Percentiles rank a stretch among this genome's conserved stretches.
phyloP scores from a whole-genome alignment of 2,888 invertebrate genomes.

The Calliphora vomitoria region DNA sequence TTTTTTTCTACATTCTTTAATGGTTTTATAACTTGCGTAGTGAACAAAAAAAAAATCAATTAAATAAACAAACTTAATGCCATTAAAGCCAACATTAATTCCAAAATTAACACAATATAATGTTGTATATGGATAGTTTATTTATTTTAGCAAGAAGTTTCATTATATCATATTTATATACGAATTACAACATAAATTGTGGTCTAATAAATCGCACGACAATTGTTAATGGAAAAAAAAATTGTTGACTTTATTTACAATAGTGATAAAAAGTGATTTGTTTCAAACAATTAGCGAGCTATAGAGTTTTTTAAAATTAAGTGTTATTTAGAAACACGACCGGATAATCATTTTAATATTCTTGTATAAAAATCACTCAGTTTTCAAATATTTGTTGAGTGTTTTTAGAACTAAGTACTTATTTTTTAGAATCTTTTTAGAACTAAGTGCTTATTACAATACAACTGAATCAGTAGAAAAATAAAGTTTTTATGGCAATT shows the following conservation, averaged over 20 bases:
- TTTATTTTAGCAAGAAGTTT: conserved; percentile 24
- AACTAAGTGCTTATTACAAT: too few relatives aligned
- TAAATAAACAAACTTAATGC: conserved; percentile 35
- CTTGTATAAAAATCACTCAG: too few relatives aligned
- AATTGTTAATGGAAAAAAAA: background rate
- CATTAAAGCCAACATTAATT: conserved; percentile 10
- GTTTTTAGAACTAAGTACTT: too few relatives aligned
- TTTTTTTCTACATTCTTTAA: background rate
- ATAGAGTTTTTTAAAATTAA: background rate
- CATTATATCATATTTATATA: background rate
- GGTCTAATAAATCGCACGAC: conserved; percentile 15
- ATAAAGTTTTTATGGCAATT: too few relatives aligned
- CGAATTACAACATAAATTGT: conserved; percentile 34
- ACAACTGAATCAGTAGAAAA: too few relatives aligned
- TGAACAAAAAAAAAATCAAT: conserved; percentile 17
- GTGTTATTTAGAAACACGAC: background rate
- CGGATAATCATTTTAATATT: too few relatives aligned
- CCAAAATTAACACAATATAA: background rate
- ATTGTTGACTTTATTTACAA: background rate
- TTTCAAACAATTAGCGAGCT: background rate
- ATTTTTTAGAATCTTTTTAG: too few relatives aligned
- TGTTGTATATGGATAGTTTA: background rate
- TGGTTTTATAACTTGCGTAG: background rate
- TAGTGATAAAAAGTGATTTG: background rate
- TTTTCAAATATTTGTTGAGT: too few relatives aligned